Base-by-base conservation (phyloP, 2,113 vertebrate genomes). In the Plecturocebus donacophilus region DNA sequence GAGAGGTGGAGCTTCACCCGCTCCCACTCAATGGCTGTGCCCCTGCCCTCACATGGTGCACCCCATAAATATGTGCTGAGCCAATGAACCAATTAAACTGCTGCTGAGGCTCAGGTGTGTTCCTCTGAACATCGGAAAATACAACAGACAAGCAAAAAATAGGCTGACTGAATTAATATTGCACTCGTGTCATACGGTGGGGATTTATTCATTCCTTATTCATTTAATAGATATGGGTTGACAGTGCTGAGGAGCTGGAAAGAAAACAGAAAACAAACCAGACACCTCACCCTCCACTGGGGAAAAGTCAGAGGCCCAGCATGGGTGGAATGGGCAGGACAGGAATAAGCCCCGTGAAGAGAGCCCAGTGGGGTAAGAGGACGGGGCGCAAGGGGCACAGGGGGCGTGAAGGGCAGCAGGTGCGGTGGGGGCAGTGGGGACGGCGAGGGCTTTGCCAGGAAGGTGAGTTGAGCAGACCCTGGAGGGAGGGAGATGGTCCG, bases 41-140 rank as follows among this genome's bases (percentile, higher is more conserved):
- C 76, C 27, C 27, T 23, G 40, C 77, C 58, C 19, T 25, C 42
- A 12, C 52, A 2, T 10, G 35, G 35, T 2, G 2, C n/a, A 3
- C 19, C 14, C 17, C 0, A 0, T 30, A 16, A 38, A 27, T 16
- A 32, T 5, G n/a, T 8, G 11, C 8, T 2, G 10, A 80, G 35
- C 27, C 17, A 3, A 8, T 9, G 42, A 38, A 20, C 14, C 88
- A 52, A 25, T 35, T 10, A 2, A 52, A 4, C 21, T 45, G 23
- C 14, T 58, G 73, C 40, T 58, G 32, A 0, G 35, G 17, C 20
- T 30, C 47, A 23, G 6, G n/a, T 4, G 3, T 19, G 0, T 61
- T 35, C 9, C 68, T 49, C 42, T 40, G 45, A 71, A 38, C 3
- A 3, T 14, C 14, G 38, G 25, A 49, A 25, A 38, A 6, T 32